Conservation (phyloP, 1,140 invertebrate species). For the Lepidurus couesii region DNA sequence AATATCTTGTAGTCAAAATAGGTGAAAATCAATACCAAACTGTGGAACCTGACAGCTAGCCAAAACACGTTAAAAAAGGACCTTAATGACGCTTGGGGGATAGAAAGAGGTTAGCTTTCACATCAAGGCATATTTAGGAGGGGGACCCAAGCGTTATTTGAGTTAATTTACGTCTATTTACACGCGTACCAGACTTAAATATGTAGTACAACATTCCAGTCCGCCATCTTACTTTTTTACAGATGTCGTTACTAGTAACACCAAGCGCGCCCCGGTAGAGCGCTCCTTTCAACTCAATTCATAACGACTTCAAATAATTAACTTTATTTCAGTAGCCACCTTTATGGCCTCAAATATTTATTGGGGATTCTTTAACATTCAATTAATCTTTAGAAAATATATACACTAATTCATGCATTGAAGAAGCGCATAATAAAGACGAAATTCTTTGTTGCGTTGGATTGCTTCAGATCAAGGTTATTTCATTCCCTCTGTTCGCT, state of each 20-base stretch:
- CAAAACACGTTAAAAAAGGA: conserved; percentile 15
- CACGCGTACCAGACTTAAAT: conserved; percentile 21
- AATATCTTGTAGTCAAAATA: conserved; percentile 20
- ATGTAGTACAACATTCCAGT: conserved; percentile 22
- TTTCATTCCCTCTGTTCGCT: no score
- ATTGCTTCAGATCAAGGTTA: no score
- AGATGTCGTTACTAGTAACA: neutral
- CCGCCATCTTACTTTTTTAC: conserved; percentile 19
- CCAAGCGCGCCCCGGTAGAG: conserved; percentile 12
- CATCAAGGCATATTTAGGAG: neutral
- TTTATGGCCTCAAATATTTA: no score
- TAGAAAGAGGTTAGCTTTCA: neutral
- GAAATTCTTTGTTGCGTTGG: no score
- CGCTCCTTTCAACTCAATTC: neutral
- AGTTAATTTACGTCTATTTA: conserved; percentile 16
- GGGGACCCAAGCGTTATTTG: neutral
- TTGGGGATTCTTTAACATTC: no score
- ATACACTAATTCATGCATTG: no score
- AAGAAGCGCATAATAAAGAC: no score
- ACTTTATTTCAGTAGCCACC: neutral
- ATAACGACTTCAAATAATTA: neutral
- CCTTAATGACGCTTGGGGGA: neutral
- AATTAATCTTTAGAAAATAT: no score
- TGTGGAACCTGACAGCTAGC: conserved; percentile 17
- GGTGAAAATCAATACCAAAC: conserved; percentile 22